Evolutionary conservation across 1,140 invertebrate genomes (phyloP).

Genomic region (Acromyrmex heyeri): DNA sequence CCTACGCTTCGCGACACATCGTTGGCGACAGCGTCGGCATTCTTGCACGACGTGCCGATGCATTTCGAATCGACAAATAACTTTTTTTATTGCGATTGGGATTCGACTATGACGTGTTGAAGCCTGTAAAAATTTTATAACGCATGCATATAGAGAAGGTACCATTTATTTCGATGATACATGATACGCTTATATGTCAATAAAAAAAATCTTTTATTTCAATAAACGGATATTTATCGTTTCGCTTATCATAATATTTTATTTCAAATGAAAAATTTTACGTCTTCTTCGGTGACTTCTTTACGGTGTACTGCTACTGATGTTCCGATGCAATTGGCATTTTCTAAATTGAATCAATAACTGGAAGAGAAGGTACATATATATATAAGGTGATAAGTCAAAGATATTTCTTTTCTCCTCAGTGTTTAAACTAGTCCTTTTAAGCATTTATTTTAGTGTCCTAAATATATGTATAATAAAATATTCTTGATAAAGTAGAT

Average conservation of each 20-base stretch:
- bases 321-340: neutral
- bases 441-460: neutral
- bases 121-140: neutral
- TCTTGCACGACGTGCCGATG: neutral
- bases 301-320: neutral
- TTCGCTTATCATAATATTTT: neutral
- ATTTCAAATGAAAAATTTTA: neutral
- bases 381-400: neutral
- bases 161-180: neutral
- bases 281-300: neutral
- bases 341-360: neutral
- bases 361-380: neutral
- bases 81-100: slow-evolving; percentile 21
- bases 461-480: neutral
- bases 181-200: neutral
- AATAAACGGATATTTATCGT: neutral
- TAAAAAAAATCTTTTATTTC: neutral
- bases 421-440: neutral
- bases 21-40: slow-evolving; percentile 24
- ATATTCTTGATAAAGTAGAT: neutral
- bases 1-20: slow-evolving; percentile 41
- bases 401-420: neutral
- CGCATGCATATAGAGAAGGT: neutral
- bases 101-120: neutral
- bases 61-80: slow-evolving; percentile 27